A percentile compares a stretch with the other conserved stretches of the same genome.
Conservation (phyloP, 2,888 invertebrate genomes). For the Drosophila recens region DNA sequence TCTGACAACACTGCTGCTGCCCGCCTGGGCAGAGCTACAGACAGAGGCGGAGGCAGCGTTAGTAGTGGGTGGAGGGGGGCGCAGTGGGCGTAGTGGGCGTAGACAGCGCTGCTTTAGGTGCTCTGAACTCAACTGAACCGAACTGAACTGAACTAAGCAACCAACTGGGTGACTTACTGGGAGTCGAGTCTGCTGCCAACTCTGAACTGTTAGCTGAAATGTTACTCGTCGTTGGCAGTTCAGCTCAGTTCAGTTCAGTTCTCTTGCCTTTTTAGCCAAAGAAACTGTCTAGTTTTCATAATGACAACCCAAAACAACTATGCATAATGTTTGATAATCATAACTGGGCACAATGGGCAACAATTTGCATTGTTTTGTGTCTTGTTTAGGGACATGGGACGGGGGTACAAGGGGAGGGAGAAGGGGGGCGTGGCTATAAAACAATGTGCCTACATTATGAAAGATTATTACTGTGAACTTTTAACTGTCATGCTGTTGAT, state of each 20-base stretch:
- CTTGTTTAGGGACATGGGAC: not conserved
- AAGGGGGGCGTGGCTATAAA: constrained; percentile 13
- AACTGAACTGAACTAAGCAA: constrained; percentile 46
- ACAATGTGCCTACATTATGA: constrained; percentile 64
- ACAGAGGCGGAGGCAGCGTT: constrained; percentile 9
- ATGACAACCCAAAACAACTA: constrained; percentile 47
- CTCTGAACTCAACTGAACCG: constrained; percentile 70
- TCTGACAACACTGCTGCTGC: constrained; percentile 3
- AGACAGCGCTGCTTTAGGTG: constrained; percentile 56
- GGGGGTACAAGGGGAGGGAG: not conserved
- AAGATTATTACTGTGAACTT: constrained; percentile 70
- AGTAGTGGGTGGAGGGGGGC: not conserved
- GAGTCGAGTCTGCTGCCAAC: constrained; percentile 21
- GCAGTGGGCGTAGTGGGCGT: constrained; percentile 34
- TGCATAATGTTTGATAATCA: constrained; percentile 70
- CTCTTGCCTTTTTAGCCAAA: constrained; percentile 39
- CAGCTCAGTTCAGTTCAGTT: not conserved
- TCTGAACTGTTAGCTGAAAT: constrained; percentile 17
- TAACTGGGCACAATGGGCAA: constrained; percentile 73
- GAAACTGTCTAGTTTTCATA: constrained; percentile 45
- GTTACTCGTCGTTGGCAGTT: constrained; percentile 13
- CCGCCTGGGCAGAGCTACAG: constrained; percentile 2
- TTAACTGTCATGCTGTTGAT: constrained; percentile 29
- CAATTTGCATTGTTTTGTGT: constrained; percentile 64
- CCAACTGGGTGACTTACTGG: constrained; percentile 61